phyloP scores from a whole-genome alignment of 2,797 vertebrate genomes.

The Myripristis murdjan region DNA sequence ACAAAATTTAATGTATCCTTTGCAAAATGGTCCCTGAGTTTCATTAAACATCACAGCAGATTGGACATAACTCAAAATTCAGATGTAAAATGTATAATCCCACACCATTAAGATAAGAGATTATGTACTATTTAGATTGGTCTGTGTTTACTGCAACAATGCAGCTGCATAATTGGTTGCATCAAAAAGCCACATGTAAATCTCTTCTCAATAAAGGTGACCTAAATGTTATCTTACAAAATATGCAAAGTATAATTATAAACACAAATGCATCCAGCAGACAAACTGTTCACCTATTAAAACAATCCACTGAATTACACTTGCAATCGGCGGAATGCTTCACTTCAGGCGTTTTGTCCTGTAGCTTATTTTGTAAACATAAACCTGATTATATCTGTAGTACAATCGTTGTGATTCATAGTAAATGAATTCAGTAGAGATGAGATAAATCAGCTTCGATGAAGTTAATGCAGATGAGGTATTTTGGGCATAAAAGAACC shows the following conservation, averaged over 20 bases:
- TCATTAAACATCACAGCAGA: conserved; percentile 38
- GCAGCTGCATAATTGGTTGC: conserved; percentile 19
- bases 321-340: conserved; percentile 33
- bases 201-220: conserved; percentile 42
- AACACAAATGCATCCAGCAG: conserved; percentile 49
- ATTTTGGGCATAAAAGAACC: conserved; percentile 66
- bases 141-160: conserved; percentile 45
- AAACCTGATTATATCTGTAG: conserved; percentile 63
- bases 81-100: conserved; percentile 53
- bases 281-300: conserved; percentile 45
- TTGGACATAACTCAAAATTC: conserved; percentile 30
- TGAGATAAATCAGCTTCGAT: conserved; percentile 63
- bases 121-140: conserved; percentile 48
- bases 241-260: conserved; percentile 56
- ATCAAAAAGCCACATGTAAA: conserved; percentile 33
- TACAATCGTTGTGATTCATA: conserved; percentile 62
- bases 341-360: conserved; percentile 60
- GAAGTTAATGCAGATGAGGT: conserved; percentile 75
- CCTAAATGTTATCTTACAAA: conserved; percentile 68
- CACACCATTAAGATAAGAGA: conserved; percentile 47
- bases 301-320: conserved; percentile 51
- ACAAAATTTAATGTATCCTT: conserved; percentile 23
- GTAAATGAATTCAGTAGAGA: conserved; percentile 64
- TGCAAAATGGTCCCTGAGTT: conserved; percentile 30
- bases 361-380: conserved; percentile 69